Percentiles rank a stretch among this genome's conserved stretches.
These are phyloP conservation scores for Melikaiella ostensackeni DNA, from an alignment of 2,888 invertebrate genomes.

Conservation along the genomic window DNA sequence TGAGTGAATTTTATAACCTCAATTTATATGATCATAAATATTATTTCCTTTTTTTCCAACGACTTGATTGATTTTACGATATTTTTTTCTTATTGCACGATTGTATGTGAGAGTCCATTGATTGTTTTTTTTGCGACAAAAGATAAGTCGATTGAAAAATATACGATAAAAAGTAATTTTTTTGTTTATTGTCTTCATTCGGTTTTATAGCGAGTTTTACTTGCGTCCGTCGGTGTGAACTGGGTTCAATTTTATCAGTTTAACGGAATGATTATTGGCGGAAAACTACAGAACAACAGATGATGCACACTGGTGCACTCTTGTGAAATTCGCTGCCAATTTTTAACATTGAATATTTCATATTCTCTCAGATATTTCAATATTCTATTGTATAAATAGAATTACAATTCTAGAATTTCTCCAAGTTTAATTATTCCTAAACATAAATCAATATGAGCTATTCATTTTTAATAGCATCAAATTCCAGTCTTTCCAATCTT, in stretches of 20 bases:
- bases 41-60: not conserved
- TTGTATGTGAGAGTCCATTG: too few relatives aligned
- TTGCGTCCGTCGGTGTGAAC: not conserved
- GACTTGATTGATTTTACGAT: not conserved
- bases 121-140: not conserved
- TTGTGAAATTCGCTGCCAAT: not conserved
- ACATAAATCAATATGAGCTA: too few relatives aligned
- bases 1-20: not conserved
- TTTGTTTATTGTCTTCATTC: not conserved
- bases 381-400: too few relatives aligned
- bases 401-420: too few relatives aligned
- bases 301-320: not conserved
- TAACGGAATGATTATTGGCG: conserved; percentile 20
- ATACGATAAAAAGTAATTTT: not conserved
- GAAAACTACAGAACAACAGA: conserved; percentile 15
- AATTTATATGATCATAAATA: not conserved
- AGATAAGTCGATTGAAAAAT: not conserved
- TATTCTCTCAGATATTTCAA: not conserved
- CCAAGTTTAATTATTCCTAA: too few relatives aligned
- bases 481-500: too few relatives aligned
- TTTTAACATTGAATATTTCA: not conserved
- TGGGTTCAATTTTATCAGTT: conserved; percentile 11
- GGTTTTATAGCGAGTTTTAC: conserved; percentile 17
- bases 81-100: too few relatives aligned
- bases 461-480: too few relatives aligned